Evolutionary conservation across 2,797 vertebrate species (phyloP), one percentile per base, ranked within the genome.

Genomic region (Cheirogaleus major): DNA sequence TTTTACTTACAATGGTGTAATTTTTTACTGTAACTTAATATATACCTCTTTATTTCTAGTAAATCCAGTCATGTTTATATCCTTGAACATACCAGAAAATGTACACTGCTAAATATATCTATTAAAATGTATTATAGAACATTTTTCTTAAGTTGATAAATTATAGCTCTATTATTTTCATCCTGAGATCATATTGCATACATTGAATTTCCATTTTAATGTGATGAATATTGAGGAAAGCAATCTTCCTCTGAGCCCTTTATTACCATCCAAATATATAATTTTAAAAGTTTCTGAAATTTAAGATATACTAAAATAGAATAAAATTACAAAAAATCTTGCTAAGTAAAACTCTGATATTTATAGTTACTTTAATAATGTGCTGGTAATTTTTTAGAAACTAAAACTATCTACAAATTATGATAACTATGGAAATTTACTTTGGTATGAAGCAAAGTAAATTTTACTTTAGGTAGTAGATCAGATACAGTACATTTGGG

Each of bases 311-410:
- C 25, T 35, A 73, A 73, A 69, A 43, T 92, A 89, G 65, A 80
- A 89, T 52, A 84, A 85, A 93, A 55, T 61, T 61, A 48, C 23
- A 32, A 63, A 63, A 63, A 63, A 14, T 63, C 61, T 63, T 63
- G 32, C 61, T 32, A 32, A 63, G 14, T 63, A 32, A 32, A 7
- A 63, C 61, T 63, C 55, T 59, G 30, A 76, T 73, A 27, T 89
- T 84, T 90, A n/a, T 67, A 92, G n/a, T 85, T 55, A 65, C 18
- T 92, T 85, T 80, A 94, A 45, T 79, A 92, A 80, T 81, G 76
- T 90, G 57, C 35, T 86, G 38, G 59, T 75, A 82, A 32, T 32
- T 43, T 48, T 92, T 95, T 76, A 85, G 55, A 75, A 76, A 81
- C 32, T 81, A 52, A 81, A 93, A 35, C 30, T 38, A 38, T 17